Evolutionary conservation across 1,140 invertebrate species (phyloP), one percentile per base, ranked within the genome.

Genomic region (Pogonomyrmex californicus): DNA sequence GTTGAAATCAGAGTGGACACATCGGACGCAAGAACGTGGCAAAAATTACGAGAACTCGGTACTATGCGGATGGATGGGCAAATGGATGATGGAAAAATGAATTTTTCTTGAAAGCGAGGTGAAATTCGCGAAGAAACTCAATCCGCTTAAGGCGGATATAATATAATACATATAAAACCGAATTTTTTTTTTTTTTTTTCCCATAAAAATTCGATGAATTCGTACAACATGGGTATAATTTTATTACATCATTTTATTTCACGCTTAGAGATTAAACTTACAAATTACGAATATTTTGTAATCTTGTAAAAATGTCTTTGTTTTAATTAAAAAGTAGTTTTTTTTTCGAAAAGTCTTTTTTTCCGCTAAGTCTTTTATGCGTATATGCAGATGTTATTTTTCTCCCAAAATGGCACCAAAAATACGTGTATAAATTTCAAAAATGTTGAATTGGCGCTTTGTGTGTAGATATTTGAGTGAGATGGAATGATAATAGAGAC

Each of bases 41-140:
- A 56, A 70, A 56, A 81, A 81, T 70, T 23, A 70, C 1, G 23
- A 70, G 23, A 56, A 68, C 33, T 51, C n/a, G n/a, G 7, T n/a
- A 38, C 14, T 54, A 41, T 38, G 63, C 41, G 65, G n/a, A 44
- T 68, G n/a, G 41, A 41, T 9, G 3, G 23, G 9, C 6, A 70
- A 56, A 81, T 56, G 17, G 51, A 70, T 56, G 12, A 4, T 6
- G 23, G 14, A 33, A 38, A 81, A 33, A 66, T 33, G 36, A 68
- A 30, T 38, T 47, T 51, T 47, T 68, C 12, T 54, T 41, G 1
- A 12, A 54, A 41, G 14, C 44, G 23, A 56, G 33, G 36, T 47
- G 36, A 56, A 23, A 5, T 56, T 12, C 4, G n/a, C 36, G n/a
- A 56, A 41, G 17, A 56, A 68, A 66, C 38, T 76, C 33, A n/a